Evolutionary conservation across 2,888 invertebrate species (phyloP).

Genomic region (Ganaspis brasiliensis): DNA sequence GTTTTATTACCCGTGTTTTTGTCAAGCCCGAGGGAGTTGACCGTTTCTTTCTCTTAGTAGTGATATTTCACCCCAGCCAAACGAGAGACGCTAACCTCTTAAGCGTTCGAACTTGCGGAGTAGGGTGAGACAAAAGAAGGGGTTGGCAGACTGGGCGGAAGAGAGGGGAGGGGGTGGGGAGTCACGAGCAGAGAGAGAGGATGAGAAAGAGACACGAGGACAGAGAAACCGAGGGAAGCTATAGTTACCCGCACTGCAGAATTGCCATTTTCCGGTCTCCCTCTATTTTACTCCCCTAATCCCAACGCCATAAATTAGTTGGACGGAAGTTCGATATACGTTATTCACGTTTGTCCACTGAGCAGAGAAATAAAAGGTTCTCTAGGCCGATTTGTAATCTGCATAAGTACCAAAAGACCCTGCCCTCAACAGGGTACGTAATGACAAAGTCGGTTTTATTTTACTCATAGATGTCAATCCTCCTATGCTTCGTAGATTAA

Average conservation of each 20-base stretch:
- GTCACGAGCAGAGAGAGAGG: too few species aligned
- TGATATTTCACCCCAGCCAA: slow-evolving; percentile 71
- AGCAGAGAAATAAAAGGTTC: slow-evolving; percentile 64
- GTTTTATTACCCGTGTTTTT: slow-evolving; percentile 76
- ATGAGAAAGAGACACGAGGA: slow-evolving; percentile 51
- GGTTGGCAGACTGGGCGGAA: slow-evolving; percentile 46
- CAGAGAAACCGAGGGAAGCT: slow-evolving; percentile 50
- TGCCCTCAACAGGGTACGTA: neutral
- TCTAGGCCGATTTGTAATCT: slow-evolving; percentile 43
- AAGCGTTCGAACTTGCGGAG: slow-evolving; percentile 56
- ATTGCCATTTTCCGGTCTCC: slow-evolving; percentile 74
- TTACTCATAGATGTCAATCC: neutral
- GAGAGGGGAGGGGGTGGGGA: slow-evolving; percentile 43
- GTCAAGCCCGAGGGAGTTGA: slow-evolving; percentile 67
- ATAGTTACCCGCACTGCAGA: slow-evolving; percentile 73
- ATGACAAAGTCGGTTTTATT: neutral
- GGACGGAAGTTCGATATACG: slow-evolving; percentile 76
- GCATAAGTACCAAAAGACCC: slow-evolving; percentile 28
- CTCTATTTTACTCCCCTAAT: slow-evolving; percentile 74
- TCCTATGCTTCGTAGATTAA: neutral
- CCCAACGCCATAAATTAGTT: slow-evolving; percentile 74
- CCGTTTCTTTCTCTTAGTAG: slow-evolving; percentile 72
- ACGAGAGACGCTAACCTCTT: slow-evolving; percentile 56
- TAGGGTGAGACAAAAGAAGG: slow-evolving; percentile 53
- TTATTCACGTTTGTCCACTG: slow-evolving; percentile 70